Conservation (phyloP, 2,888 invertebrate species). For the Aphrophora alni region DNA sequence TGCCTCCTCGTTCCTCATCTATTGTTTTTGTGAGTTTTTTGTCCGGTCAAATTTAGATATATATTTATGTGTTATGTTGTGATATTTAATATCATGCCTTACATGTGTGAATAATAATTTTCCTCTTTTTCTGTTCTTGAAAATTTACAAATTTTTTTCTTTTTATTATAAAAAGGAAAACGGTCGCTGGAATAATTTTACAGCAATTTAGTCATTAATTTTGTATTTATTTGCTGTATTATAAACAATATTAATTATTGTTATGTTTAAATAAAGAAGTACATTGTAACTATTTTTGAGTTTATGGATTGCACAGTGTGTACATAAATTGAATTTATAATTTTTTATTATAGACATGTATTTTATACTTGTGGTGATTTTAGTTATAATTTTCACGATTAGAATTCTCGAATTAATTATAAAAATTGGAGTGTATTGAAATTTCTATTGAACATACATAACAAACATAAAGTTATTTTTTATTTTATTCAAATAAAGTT, state of each 20-base stretch:
- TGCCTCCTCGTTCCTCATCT: background rate
- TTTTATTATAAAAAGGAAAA: background rate
- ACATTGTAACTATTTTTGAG: background rate
- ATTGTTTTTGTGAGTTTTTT: background rate
- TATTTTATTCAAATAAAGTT: too few relatives aligned
- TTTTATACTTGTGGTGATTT: too few relatives aligned
- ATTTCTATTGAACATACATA: too few relatives aligned
- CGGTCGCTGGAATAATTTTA: too few relatives aligned
- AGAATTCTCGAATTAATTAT: too few relatives aligned
- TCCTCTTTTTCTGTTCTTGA: background rate
- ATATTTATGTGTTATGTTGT: background rate
- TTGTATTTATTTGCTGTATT: background rate
- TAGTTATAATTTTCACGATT: too few relatives aligned
- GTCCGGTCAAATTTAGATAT: too few relatives aligned
- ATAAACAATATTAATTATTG: background rate
- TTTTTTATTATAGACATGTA: too few relatives aligned
- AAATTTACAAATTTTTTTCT: background rate
- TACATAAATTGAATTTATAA: background rate
- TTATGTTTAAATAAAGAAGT: background rate
- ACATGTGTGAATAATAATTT: background rate
- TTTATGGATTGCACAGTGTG: background rate
- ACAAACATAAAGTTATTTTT: too few relatives aligned
- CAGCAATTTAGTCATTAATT: too few relatives aligned
- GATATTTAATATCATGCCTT: background rate
- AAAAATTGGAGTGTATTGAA: too few relatives aligned